These are phyloP conservation scores for Cryptocephalus primarius DNA, from an alignment of 2,888 invertebrate species.

Conservation along the genomic window DNA sequence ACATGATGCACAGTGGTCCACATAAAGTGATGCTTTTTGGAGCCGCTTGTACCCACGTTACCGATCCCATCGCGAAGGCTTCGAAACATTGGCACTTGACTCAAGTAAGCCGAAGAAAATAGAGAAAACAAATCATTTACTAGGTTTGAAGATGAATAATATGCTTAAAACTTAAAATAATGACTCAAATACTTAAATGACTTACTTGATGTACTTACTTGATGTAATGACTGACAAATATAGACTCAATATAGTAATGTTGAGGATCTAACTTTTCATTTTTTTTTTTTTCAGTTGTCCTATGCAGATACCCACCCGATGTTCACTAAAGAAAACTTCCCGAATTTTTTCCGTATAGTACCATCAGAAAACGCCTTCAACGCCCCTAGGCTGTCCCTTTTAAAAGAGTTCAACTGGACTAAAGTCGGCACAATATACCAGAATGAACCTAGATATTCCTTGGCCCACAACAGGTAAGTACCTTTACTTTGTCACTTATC, in stretches of 20 bases:
- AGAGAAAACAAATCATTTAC: not conserved
- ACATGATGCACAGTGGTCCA: constrained; percentile 90
- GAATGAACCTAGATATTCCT: constrained; percentile 85
- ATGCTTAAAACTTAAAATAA: too few relatives aligned
- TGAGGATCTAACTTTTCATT: too few relatives aligned
- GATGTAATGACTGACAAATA: too few relatives aligned
- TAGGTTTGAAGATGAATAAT: not conserved
- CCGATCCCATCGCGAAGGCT: constrained; percentile 93
- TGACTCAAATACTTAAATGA: too few relatives aligned
- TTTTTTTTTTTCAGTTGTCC: constrained; percentile 55
- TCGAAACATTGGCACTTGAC: constrained; percentile 95
- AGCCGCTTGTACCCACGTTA: constrained; percentile 92
- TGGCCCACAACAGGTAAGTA: constrained; percentile 52
- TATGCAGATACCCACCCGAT: constrained; percentile 97
- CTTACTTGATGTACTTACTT: too few relatives aligned
- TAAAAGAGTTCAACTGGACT: constrained; percentile 94
- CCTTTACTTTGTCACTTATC: not conserved
- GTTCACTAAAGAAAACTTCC: constrained; percentile 88
- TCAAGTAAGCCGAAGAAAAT: constrained; percentile 52
- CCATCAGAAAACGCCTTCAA: constrained; percentile 96
- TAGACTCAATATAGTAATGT: too few relatives aligned
- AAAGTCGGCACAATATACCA: constrained; percentile 94
- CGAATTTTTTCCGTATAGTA: constrained; percentile 93
- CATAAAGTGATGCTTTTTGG: constrained; percentile 93
- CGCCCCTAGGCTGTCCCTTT: constrained; percentile 75